These are phyloP conservation scores for Gracilinanus agilis DNA, from an alignment of 2,113 vertebrate species.

Conservation along the genomic window DNA sequence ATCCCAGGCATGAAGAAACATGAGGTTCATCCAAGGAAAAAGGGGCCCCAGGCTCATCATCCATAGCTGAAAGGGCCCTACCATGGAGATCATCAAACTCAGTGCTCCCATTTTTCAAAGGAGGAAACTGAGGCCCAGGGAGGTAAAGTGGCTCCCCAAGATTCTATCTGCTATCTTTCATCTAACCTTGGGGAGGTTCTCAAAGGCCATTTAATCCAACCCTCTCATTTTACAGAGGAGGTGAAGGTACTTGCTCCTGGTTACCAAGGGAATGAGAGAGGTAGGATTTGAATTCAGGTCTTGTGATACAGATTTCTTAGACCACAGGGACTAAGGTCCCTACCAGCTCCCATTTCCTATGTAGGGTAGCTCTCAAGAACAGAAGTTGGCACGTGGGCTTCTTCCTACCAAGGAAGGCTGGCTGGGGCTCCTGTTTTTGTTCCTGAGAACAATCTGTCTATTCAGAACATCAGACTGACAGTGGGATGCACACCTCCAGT, in stretches of 20 bases:
- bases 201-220: not conserved
- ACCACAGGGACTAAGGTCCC: too few relatives aligned
- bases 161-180: not conserved
- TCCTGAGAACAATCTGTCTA: not conserved
- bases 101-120: not conserved
- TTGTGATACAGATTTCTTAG: not conserved
- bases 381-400: not conserved
- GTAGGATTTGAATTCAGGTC: too few relatives aligned
- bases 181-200: not conserved
- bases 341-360: not conserved
- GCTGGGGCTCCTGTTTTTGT: not conserved
- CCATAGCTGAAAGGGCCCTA: not conserved
- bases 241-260: not conserved
- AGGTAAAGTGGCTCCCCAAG: not conserved
- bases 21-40: not conserved
- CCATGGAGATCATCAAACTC: not conserved
- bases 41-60: not conserved
- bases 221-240: not conserved
- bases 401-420: not conserved
- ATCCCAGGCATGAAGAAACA: not conserved
- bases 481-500: not conserved
- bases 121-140: not conserved
- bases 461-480: not conserved
- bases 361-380: not conserved
- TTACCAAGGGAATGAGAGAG: not conserved